Evolutionary conservation across 2,797 vertebrate genomes (phyloP).

Genomic region (Heliangelus exortis): DNA sequence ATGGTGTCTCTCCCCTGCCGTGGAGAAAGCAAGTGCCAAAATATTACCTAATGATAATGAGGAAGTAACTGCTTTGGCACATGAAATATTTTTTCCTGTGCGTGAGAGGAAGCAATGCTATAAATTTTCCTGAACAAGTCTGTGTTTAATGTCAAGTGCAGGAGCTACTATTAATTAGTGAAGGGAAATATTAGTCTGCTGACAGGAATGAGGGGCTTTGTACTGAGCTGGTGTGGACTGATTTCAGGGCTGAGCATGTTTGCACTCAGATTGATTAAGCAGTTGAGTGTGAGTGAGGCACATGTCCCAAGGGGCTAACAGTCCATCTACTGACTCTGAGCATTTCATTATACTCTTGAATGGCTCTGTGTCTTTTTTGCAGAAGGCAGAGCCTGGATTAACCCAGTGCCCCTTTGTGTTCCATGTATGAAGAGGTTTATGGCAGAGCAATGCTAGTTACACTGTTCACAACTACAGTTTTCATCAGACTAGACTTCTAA

Average conservation of each 20-base stretch:
- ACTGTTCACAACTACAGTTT: neutral
- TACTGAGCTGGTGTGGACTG: neutral
- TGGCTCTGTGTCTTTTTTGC: neutral
- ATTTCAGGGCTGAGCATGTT: neutral
- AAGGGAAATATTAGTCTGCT: constrained; percentile 8
- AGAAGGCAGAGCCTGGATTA: neutral
- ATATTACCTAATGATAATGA: constrained; percentile 57
- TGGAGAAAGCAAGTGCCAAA: constrained; percentile 33
- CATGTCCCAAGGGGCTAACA: neutral
- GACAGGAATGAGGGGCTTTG: neutral
- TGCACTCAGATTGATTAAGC: constrained; percentile 23
- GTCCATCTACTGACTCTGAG: neutral
- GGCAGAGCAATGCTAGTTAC: neutral
- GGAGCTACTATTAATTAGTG: constrained; percentile 39
- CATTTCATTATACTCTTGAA: neutral
- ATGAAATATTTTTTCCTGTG: constrained; percentile 64
- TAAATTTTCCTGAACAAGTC: constrained; percentile 50
- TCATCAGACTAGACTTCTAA: neutral
- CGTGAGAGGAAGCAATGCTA: constrained; percentile 39
- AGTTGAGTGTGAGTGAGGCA: neutral
- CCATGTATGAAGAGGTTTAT: neutral
- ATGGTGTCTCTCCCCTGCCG: constrained; percentile 27
- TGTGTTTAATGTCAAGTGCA: constrained; percentile 55
- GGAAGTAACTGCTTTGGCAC: constrained; percentile 47
- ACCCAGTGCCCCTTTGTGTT: neutral